Conservation (phyloP, 2,888 invertebrate genomes). For the Athrips mouffetella region DNA sequence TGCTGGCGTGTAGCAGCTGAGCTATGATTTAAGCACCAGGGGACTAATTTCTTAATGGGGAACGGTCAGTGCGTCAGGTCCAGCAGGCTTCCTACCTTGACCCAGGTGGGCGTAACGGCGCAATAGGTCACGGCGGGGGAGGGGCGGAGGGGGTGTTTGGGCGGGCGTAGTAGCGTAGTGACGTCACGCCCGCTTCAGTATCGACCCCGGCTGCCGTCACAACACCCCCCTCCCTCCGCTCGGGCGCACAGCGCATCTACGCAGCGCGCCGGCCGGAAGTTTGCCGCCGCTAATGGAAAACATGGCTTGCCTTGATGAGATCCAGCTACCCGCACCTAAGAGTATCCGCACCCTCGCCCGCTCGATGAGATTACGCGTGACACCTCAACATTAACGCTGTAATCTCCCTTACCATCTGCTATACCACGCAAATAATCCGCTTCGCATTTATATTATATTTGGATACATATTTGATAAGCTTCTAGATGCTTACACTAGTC, state of each 20-base stretch:
- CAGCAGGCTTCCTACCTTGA: conserved; percentile 67
- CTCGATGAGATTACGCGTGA: conserved; percentile 26
- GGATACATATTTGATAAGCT: neutral
- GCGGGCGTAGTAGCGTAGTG: conserved; percentile 76
- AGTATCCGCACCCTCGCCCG: conserved; percentile 24
- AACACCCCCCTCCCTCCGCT: conserved; percentile 64
- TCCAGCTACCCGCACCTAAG: conserved; percentile 35
- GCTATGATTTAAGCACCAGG: no score
- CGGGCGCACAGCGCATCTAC: conserved; percentile 53
- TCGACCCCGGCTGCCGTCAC: conserved; percentile 52
- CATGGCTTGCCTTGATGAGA: conserved; percentile 47
- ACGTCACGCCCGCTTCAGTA: conserved; percentile 73
- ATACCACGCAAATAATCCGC: conserved; percentile 10
- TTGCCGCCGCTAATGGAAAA: conserved; percentile 58
- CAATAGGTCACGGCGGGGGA: conserved; percentile 67
- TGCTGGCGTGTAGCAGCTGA: no score
- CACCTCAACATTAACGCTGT: conserved; percentile 17
- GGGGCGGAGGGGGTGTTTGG: conserved; percentile 60
- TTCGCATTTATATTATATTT: conserved; percentile 9
- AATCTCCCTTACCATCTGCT: conserved; percentile 17
- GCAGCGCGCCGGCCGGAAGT: conserved; percentile 64
- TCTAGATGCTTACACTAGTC: neutral
- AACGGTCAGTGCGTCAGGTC: conserved; percentile 43
- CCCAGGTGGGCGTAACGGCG: conserved; percentile 70
- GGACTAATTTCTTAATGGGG: conserved; percentile 24